Evolutionary conservation across 2,797 vertebrate genomes (phyloP).

Genomic region (Tamandua tetradactyla): DNA sequence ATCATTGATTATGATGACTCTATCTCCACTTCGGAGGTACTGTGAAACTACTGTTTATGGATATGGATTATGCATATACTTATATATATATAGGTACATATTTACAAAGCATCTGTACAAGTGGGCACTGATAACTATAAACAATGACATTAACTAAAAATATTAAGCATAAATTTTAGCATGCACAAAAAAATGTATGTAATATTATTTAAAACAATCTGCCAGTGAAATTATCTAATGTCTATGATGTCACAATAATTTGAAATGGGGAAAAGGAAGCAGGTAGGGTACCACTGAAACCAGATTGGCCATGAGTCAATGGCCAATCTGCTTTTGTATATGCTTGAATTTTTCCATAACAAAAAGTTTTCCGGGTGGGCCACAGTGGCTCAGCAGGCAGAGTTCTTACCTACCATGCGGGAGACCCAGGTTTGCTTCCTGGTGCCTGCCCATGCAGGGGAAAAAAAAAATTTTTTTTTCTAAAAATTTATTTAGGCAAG

Average conservation of each 20-base stretch:
- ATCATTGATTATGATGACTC: not conserved
- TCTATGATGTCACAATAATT: not conserved
- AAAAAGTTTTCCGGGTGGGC: not conserved
- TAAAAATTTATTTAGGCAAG: not conserved
- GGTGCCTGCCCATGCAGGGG: no score
- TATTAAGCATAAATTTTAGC: conserved; percentile 8
- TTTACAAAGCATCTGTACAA: not conserved
- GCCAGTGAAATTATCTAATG: conserved; percentile 6
- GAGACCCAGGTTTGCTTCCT: no score
- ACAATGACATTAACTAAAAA: not conserved
- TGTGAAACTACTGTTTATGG: not conserved
- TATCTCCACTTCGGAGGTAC: not conserved
- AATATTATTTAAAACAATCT: conserved; percentile 4
- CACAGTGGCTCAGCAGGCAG: no score
- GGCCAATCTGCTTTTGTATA: not conserved
- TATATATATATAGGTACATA: not conserved
- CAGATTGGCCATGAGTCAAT: not conserved
- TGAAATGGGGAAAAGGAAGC: not conserved
- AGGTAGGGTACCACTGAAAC: not conserved
- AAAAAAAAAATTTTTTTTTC: not conserved
- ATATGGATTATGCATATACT: not conserved
- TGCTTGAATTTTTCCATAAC: conserved; percentile 13
- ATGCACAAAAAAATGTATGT: not conserved
- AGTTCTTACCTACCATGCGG: no score
- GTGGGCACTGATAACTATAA: not conserved